Conservation (phyloP, 2,888 invertebrate genomes). For the Nymphalis urticae region DNA sequence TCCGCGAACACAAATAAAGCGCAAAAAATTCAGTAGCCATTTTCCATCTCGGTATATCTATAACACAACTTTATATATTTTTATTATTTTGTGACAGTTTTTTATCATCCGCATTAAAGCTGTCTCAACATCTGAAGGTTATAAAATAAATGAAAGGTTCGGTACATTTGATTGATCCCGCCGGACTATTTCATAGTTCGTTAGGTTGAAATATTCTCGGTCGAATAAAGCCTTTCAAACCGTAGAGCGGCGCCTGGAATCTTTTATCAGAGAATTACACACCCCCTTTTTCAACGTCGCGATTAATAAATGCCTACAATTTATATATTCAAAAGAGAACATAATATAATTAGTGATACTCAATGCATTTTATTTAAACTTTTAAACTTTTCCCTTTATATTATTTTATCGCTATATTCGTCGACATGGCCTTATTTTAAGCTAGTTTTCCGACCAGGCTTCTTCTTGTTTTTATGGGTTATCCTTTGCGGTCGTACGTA, state of each 20-base stretch:
- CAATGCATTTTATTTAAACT: not conserved
- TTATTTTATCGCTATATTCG: no score
- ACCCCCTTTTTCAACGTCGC: conserved; percentile 22
- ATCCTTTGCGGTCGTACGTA: no score
- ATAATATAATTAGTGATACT: not conserved
- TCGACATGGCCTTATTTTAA: no score
- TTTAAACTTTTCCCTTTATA: not conserved
- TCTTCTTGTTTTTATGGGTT: no score
- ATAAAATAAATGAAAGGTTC: conserved; percentile 25
- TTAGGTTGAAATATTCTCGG: conserved; percentile 42
- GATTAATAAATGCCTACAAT: conserved; percentile 20
- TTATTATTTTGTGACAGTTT: not conserved
- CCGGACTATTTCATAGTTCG: conserved; percentile 43
- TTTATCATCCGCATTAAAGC: not conserved
- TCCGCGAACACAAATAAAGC: no score
- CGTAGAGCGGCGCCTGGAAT: conserved; percentile 27
- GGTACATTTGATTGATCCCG: conserved; percentile 40
- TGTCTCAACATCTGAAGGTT: not conserved
- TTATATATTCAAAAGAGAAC: conserved; percentile 4
- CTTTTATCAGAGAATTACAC: conserved; percentile 29
- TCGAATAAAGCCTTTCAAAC: conserved; percentile 39
- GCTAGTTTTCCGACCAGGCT: no score
- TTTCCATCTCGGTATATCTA: no score
- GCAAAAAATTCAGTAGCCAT: no score
- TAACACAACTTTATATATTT: no score